Percentiles rank a stretch among this genome's conserved stretches.
Conservation (phyloP, 2,797 vertebrate species). For the Psittacula echo region DNA sequence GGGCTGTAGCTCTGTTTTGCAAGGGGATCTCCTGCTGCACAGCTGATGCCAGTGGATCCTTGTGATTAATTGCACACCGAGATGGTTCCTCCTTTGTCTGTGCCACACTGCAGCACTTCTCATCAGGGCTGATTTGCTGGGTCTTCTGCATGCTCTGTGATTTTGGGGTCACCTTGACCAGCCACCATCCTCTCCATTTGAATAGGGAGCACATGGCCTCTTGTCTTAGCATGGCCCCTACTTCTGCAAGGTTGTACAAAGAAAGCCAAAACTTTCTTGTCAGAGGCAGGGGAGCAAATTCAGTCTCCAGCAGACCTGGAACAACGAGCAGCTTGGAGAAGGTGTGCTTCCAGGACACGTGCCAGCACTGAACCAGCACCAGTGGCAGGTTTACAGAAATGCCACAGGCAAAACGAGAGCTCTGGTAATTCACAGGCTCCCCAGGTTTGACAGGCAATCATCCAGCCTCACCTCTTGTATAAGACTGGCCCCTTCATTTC, state of each 20-base stretch:
- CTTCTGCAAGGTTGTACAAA: slow-evolving; percentile 25
- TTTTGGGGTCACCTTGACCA: not conserved
- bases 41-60: not conserved
- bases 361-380: slow-evolving; percentile 58
- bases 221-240: not conserved
- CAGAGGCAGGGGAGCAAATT: slow-evolving; percentile 5
- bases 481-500: slow-evolving; percentile 60
- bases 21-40: not conserved
- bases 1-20: not conserved
- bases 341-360: slow-evolving; percentile 52
- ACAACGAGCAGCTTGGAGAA: slow-evolving; percentile 35
- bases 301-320: slow-evolving; percentile 35
- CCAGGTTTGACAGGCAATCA: slow-evolving; percentile 47
- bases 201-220: rapidly evolving
- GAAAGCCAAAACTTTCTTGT: slow-evolving; percentile 33
- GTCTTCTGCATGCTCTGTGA: rapidly evolving
- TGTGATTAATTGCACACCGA: not conserved
- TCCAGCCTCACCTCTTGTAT: slow-evolving; percentile 58
- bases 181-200: not conserved
- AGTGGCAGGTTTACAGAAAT: slow-evolving; percentile 58
- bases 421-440: slow-evolving; percentile 55
- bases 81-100: not conserved
- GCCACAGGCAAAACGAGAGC: slow-evolving; percentile 59
- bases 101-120: not conserved
- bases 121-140: not conserved